phyloP scores from a whole-genome alignment of 2,113 vertebrate genomes.

The Caranx ignobilis region DNA sequence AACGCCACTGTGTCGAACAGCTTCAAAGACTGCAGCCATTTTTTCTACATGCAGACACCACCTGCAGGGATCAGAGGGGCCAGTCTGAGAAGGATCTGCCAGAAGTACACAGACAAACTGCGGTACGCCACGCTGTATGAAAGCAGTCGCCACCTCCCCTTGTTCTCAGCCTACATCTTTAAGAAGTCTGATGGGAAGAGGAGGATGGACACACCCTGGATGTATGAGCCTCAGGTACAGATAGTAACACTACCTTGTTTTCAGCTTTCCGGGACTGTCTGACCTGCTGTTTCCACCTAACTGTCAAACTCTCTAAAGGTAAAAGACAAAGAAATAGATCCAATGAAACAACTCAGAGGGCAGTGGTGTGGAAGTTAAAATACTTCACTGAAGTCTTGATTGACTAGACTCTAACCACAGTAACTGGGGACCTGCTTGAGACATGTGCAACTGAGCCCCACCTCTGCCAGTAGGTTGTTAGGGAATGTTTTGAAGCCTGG shows the following conservation, averaged over 20 bases:
- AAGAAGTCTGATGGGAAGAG: slow-evolving; percentile 81
- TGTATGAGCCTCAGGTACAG: slow-evolving; percentile 83
- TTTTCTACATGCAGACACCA: slow-evolving; percentile 77
- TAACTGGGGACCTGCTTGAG: too few relatives aligned
- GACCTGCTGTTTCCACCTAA: not conserved
- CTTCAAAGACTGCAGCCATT: slow-evolving; percentile 79
- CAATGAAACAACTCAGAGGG: not conserved
- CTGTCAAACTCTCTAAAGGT: not conserved
- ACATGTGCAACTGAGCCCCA: too few relatives aligned
- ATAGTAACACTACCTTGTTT: not conserved
- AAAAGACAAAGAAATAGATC: not conserved
- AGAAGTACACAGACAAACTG: slow-evolving; percentile 72
- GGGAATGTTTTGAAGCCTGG: not conserved
- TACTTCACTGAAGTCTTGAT: too few relatives aligned
- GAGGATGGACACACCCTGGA: slow-evolving; percentile 82
- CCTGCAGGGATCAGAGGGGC: slow-evolving; percentile 69
- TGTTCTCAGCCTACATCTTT: slow-evolving; percentile 83
- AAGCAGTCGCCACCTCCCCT: slow-evolving; percentile 58
- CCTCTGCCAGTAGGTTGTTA: not conserved
- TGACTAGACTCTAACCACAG: too few relatives aligned
- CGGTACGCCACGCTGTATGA: slow-evolving; percentile 82
- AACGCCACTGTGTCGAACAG: slow-evolving; percentile 64
- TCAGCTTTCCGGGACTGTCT: not conserved
- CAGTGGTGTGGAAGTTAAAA: too few relatives aligned
- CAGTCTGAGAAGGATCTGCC: slow-evolving; percentile 74